phyloP scores from a whole-genome alignment of 2,797 vertebrate species.

The Alectoris magna region DNA sequence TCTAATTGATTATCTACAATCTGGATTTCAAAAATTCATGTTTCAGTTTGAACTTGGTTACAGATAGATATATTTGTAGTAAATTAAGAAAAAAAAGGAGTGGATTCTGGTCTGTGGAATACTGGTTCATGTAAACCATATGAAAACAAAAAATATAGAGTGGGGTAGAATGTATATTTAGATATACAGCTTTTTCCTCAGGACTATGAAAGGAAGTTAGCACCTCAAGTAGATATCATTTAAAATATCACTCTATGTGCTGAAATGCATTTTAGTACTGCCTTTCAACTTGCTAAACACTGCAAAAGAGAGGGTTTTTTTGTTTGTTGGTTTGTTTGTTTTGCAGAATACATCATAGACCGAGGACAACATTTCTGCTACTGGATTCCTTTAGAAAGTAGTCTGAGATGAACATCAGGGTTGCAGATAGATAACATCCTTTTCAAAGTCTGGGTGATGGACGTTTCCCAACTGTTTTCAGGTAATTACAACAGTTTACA shows the following conservation, averaged over 20 bases:
- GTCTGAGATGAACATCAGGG: neutral
- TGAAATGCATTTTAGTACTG: neutral
- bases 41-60: neutral
- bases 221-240: neutral
- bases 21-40: accelerated
- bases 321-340: neutral
- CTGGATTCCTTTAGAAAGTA: neutral
- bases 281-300: neutral
- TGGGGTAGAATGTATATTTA: neutral
- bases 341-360: neutral
- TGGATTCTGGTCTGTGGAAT: neutral
- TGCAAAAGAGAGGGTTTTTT: neutral
- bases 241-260: neutral
- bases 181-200: neutral
- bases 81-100: neutral
- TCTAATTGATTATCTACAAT: neutral
- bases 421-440: neutral
- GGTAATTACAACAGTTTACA: neutral
- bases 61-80: neutral
- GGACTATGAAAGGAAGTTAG: neutral
- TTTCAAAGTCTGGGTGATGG: neutral
- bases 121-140: neutral
- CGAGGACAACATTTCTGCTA: neutral
- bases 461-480: neutral
- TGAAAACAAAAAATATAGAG: neutral